Evolutionary conservation across 2,113 vertebrate species (phyloP).

Genomic region (Cranoglanis bouderius): DNA sequence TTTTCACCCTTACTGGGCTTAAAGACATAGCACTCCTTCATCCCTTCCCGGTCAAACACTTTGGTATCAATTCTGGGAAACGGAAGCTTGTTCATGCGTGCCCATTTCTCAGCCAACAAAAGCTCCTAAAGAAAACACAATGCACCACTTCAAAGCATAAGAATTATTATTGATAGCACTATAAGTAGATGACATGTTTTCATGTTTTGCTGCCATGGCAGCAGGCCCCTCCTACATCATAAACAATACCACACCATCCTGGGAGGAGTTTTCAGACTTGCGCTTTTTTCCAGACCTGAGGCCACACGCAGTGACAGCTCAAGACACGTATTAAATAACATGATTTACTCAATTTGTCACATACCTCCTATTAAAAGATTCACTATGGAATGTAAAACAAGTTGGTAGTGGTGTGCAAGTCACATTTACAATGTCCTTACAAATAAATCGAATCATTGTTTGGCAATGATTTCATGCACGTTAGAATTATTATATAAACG

Average conservation of each 20-base stretch:
- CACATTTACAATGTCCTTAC: background rate
- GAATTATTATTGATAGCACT: background rate
- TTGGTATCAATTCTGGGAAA: conserved; percentile 98
- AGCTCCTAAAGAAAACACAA: conserved; percentile 79
- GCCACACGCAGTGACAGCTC: background rate
- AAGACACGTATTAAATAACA: background rate
- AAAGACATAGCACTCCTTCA: conserved; percentile 97
- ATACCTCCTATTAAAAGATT: background rate
- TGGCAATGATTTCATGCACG: background rate
- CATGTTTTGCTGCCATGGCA: conserved; percentile 13
- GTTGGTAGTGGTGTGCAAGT: background rate
- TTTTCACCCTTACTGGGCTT: conserved; percentile 89
- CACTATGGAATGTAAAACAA: background rate
- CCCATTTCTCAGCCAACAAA: conserved; percentile 96
- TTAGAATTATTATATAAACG: background rate
- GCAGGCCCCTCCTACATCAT: background rate
- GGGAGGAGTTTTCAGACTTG: background rate
- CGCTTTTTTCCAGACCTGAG: background rate
- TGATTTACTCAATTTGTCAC: background rate
- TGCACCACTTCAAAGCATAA: background rate
- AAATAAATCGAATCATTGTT: background rate
- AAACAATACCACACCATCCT: background rate
- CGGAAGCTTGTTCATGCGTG: conserved; percentile 95
- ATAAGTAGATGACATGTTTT: background rate
- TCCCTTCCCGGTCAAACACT: conserved; percentile 93